Evolutionary conservation across 53 echinoderm and acorn worm species (phyloP), one percentile per base, ranked within the genome.

Genomic region (Actinopyga echinites): DNA sequence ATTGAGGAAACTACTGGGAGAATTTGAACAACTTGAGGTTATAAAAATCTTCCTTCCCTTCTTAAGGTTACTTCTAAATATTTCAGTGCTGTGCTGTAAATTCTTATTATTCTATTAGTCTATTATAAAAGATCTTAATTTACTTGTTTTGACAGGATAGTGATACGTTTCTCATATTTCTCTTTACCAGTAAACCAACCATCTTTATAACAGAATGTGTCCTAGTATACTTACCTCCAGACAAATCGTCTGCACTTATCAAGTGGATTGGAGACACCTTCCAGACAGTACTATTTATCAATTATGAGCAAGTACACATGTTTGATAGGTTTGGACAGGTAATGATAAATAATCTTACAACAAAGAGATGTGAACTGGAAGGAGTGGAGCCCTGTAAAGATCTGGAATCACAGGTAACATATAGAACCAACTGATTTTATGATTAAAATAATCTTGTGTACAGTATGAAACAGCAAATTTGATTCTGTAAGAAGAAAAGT

Each of bases 271-370:
- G 85, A 5, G 63, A 58, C 32, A 83, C 80, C 37, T 97, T 92
- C 67, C 66, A 45, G 11, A 56, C 86, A 34, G 75, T 89, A 11
- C 60, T 90, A n/a, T 94, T 94, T 58, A 83, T 95, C 53, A 94
- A 90, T 85, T 97, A 93, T 42, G 97, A 97, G 77, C 97, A 92
- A 71, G 94, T 97, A 8, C 92, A 97, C 83, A 94, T 97, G 92
- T 79, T 57, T 4, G 94, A 97, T 80, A 90, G 85, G 84, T 97
- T 97, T 85, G 97, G 97, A 7, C 88, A 92, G 37, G 92, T 97
- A 69, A 97, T 97, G 97, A 71, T 95, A 19, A 86, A 90, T 43
- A 97, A 97, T 56, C 89, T 97, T 1, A 69, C 74, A 65, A 53
- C 84, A 20, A 65, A 94, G 17, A 83, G 89, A 13, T 94, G 94